Base-by-base conservation (phyloP, 1,140 invertebrate genomes). In the Teleopsis dalmanni region DNA sequence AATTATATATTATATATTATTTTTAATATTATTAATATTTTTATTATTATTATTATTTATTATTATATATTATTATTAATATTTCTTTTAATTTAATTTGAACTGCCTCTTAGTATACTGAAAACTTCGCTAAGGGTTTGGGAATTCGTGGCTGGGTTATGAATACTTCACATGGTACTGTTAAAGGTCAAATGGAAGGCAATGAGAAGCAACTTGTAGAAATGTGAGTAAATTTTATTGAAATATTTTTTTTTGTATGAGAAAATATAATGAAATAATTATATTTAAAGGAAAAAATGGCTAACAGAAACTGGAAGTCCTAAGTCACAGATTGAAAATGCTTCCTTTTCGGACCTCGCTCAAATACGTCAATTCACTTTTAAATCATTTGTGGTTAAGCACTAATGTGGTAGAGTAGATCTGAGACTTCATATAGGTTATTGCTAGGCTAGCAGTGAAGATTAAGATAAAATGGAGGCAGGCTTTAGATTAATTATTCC, bases 61-160 rank as follows among this genome's bases (percentile, higher is more conserved):
- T n/a, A n/a, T n/a, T n/a, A n/a, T n/a, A n/a, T n/a, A n/a, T n/a
- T n/a, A n/a, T n/a, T n/a, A n/a, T n/a, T n/a, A n/a, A n/a, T n/a
- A n/a, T n/a, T n/a, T n/a, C n/a, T n/a, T n/a, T n/a, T n/a, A n/a
- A n/a, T n/a, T n/a, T n/a, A n/a, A n/a, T n/a, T n/a, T n/a, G n/a
- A n/a, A n/a, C 65, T 75, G 19, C 75, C 83, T 71, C 61, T 14
- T 43, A 87, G 83, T 75, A 79, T 53, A 86, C 84, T 3, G 71
- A 81, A 59, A 67, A 75, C 54, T 72, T 76, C 57, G 81, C 77
- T 0, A 75, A 75, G 47, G 70, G 73, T 47, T 62, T 84, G 9
- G 73, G 74, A 18, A 53, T 87, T 0, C 74, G 68, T 51, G 85
- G 85, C 34, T 87, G 82, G 81, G 82, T 82, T 52, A 81, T 76